Evolutionary conservation across 2,888 invertebrate genomes (phyloP).

Genomic region (Lasioglossum oenotherae): DNA sequence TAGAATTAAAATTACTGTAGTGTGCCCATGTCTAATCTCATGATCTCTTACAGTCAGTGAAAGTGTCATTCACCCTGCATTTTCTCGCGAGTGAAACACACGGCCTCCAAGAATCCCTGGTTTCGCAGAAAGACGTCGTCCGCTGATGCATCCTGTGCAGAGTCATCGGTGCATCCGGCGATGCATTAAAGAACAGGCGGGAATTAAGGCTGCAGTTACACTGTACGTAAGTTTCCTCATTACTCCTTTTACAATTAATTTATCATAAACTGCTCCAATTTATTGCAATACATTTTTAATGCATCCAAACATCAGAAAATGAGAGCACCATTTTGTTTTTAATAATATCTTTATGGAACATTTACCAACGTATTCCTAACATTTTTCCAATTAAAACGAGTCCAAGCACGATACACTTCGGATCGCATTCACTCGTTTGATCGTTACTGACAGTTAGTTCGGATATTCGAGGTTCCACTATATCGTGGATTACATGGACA

Average conservation of each 20-base stretch:
- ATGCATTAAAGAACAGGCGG: slow-evolving; percentile 30
- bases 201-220: slow-evolving; percentile 17
- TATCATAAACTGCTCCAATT: not conserved
- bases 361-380: no score
- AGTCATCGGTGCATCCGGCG: slow-evolving; percentile 10
- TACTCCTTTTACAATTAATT: not conserved
- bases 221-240: not conserved
- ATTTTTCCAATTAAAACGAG: no score
- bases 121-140: not conserved
- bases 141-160: not conserved
- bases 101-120: not conserved
- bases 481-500: no score
- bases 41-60: not conserved
- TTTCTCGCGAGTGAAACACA: not conserved
- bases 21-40: not conserved
- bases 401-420: no score
- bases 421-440: no score
- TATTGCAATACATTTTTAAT: not conserved
- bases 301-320: no score
- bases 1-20: not conserved
- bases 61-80: slow-evolving; percentile 4
- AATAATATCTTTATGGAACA: no score
- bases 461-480: no score
- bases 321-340: no score
- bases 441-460: no score